These are phyloP conservation scores for Acyrthosiphon pisum DNA, from an alignment of 1,140 invertebrate genomes.

Conservation along the genomic window DNA sequence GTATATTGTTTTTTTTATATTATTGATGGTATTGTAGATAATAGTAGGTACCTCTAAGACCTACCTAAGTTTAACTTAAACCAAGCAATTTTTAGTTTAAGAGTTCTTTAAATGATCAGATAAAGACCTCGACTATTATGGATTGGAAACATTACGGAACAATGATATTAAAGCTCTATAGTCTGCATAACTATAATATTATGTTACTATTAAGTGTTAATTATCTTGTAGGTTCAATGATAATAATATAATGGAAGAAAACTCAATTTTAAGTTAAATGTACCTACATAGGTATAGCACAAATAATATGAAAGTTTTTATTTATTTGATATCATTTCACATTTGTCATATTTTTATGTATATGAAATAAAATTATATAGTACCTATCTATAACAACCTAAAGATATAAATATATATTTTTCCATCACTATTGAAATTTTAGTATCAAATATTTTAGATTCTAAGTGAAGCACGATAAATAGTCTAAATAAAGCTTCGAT, in stretches of 20 bases:
- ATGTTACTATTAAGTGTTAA: background rate
- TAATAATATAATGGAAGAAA: background rate
- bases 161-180: background rate
- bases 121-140: background rate
- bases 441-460: too few relatives aligned
- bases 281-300: background rate
- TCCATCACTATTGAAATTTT: too few relatives aligned
- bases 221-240: background rate
- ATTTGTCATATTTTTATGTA: too few relatives aligned
- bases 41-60: background rate
- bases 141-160: background rate
- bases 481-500: too few relatives aligned
- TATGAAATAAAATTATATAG: too few relatives aligned
- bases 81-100: background rate
- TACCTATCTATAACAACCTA: too few relatives aligned
- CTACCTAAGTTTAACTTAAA: background rate
- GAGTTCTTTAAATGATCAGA: background rate
- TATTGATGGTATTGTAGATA: background rate
- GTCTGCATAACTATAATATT: background rate
- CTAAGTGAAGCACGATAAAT: too few relatives aligned
- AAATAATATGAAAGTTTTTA: too few relatives aligned
- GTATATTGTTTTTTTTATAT: background rate
- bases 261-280: background rate
- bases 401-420: too few relatives aligned
- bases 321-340: too few relatives aligned